Evolutionary conservation across 2,113 vertebrate genomes (phyloP).

Genomic region (Centrocercus urophasianus): DNA sequence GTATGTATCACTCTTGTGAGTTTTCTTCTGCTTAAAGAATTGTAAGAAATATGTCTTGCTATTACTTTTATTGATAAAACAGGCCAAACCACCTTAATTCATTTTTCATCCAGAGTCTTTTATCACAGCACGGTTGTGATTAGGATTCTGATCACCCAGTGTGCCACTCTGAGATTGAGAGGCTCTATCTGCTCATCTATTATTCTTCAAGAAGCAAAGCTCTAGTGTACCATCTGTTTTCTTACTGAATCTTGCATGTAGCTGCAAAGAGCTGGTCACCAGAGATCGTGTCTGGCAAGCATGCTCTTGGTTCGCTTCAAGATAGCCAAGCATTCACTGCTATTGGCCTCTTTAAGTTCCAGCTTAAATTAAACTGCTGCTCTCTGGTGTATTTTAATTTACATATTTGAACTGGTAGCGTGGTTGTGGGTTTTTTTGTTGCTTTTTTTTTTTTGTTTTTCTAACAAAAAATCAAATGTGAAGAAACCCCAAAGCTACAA

Average conservation of each 20-base stretch:
- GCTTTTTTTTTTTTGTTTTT: background rate
- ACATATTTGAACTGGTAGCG: background rate
- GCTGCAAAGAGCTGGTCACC: conserved; percentile 42
- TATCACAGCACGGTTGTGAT: conserved; percentile 68
- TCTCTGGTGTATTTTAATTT: conserved; percentile 34
- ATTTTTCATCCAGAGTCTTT: conserved; percentile 72
- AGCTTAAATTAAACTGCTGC: conserved; percentile 15
- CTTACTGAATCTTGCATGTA: conserved; percentile 65
- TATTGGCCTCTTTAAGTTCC: background rate
- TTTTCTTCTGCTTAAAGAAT: conserved; percentile 75
- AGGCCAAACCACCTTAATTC: conserved; percentile 72
- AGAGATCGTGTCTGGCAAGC: conserved; percentile 52
- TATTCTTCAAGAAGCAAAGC: conserved; percentile 74
- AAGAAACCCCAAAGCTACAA: background rate
- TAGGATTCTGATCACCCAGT: conserved; percentile 72
- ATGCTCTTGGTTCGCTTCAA: conserved; percentile 16
- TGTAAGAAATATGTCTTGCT: conserved; percentile 76
- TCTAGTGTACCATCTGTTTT: conserved; percentile 73
- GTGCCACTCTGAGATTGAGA: conserved; percentile 71
- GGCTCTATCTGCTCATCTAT: conserved; percentile 69
- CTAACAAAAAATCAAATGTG: background rate
- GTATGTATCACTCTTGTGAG: conserved; percentile 73
- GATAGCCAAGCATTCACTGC: background rate
- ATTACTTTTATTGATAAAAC: conserved; percentile 82
- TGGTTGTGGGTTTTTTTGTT: background rate